These are phyloP conservation scores for Drosophila peninsularis DNA, from an alignment of 2,888 invertebrate genomes.

Conservation along the genomic window DNA sequence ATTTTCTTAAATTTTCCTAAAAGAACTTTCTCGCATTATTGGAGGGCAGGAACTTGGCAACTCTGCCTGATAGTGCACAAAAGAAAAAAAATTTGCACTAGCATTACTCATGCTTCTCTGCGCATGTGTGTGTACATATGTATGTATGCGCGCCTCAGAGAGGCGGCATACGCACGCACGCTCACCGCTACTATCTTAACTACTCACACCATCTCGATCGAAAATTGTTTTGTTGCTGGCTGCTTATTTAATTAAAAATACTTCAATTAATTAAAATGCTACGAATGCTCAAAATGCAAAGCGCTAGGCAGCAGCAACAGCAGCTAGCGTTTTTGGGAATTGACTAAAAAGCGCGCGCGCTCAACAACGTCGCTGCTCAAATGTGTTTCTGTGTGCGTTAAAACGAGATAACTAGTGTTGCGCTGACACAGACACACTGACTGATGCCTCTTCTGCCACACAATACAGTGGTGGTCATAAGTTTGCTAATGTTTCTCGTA, in stretches of 20 bases:
- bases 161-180: constrained; percentile 53
- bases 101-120: constrained; percentile 69
- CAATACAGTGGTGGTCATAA: constrained; percentile 59
- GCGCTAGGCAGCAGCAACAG: constrained; percentile 10
- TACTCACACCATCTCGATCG: constrained; percentile 49
- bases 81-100: constrained; percentile 49
- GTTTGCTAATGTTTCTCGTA: constrained; percentile 41
- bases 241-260: constrained; percentile 77
- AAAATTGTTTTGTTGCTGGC: constrained; percentile 58
- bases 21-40: constrained; percentile 21
- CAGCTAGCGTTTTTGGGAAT: constrained; percentile 40
- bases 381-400: constrained; percentile 57
- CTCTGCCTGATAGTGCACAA: constrained; percentile 61
- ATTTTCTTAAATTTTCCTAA: neutral
- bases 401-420: constrained; percentile 73
- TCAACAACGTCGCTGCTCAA: constrained; percentile 17
- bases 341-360: constrained; percentile 71
- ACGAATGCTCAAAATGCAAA: constrained; percentile 50
- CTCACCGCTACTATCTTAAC: constrained; percentile 42
- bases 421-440: constrained; percentile 7
- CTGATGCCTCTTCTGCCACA: constrained; percentile 32
- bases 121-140: constrained; percentile 57
- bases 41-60: constrained; percentile 55
- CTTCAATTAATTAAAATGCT: constrained; percentile 75
- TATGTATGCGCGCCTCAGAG: constrained; percentile 32